Conservation (phyloP, 2,113 vertebrate genomes). For the Chionodraco myersi region DNA sequence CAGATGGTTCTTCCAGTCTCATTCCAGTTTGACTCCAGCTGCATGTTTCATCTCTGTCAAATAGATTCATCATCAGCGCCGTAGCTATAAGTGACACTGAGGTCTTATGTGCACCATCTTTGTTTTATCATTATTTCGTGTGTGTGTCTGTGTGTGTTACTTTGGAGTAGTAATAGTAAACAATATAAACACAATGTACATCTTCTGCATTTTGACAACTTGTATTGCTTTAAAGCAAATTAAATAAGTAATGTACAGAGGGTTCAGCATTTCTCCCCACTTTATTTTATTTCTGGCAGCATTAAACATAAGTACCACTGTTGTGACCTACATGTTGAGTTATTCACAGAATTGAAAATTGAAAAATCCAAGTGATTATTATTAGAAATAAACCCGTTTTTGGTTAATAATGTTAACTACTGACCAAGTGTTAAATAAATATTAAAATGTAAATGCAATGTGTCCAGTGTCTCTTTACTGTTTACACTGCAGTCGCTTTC, state of each 20-base stretch:
- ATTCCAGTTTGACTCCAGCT: constrained; percentile 3
- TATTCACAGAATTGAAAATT: not conserved
- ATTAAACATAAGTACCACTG: not conserved
- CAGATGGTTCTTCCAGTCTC: not conserved
- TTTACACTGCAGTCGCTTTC: no score
- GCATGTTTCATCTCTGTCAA: constrained; percentile 9
- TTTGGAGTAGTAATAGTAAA: no score
- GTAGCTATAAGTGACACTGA: not conserved
- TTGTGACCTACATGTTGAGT: not conserved
- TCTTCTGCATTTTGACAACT: not conserved
- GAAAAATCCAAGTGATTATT: not conserved
- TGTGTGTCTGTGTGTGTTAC: not conserved
- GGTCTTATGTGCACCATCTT: not conserved
- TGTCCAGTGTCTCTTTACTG: not conserved
- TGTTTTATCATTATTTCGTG: not conserved
- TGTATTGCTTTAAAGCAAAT: not conserved
- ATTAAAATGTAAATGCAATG: not conserved
- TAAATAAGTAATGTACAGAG: not conserved
- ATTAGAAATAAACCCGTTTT: not conserved
- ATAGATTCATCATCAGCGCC: not conserved
- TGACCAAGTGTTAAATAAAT: not conserved
- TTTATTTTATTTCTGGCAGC: not conserved
- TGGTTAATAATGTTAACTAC: not conserved
- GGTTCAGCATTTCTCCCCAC: not conserved
- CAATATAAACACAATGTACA: not conserved